Evolutionary conservation across 2,888 invertebrate species (phyloP), one percentile per base, ranked within the genome.

Genomic region (Xylota segnis): DNA sequence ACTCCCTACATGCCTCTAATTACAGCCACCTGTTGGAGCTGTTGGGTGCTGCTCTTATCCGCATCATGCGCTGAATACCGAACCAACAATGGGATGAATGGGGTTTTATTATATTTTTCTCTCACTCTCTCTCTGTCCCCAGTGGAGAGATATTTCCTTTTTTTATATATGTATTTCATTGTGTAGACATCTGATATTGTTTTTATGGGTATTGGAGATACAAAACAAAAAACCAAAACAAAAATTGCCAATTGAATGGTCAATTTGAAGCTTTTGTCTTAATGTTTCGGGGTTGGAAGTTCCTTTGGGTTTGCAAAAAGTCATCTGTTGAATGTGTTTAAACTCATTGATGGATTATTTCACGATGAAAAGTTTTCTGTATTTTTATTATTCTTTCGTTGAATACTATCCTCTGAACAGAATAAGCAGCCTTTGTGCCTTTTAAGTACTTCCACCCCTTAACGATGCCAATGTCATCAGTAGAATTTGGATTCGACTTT

Each of bases 11-110:
- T 34, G 43, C 40, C 71, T 72, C 59, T 66, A 77, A 77, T 72
- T 77, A 72, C 83, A 52, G 52, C 71, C 83, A 83, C 83, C 83
- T 83, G 83, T 77, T 83, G 83, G 43, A 16, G 29, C 56, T 32
- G 18, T 40, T 32, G 5, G 32, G 32, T 32, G 58, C 12, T 65
- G 29, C 6, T 68, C 29, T 43, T 34, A 6, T n/a, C 27, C 18
- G 23, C 63, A 75, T 65, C 65, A 75, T 65, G 75, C 65, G 65
- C 65, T n/a, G 45, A 56, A 37, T 40, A 45, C 5, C 47, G 23
- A 45, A 27, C 2, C 43, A 32, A 45, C 59, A 74, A 63, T 74
- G 16, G 14, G 50, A 61, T 54, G 74, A 54, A 54, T 74, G 63
- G 54, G 29, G 18, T 61, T 65, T 16, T 52, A n/a, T 32, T 52